Conservation (phyloP, 2,888 invertebrate genomes). For the Tethea ocularis region DNA sequence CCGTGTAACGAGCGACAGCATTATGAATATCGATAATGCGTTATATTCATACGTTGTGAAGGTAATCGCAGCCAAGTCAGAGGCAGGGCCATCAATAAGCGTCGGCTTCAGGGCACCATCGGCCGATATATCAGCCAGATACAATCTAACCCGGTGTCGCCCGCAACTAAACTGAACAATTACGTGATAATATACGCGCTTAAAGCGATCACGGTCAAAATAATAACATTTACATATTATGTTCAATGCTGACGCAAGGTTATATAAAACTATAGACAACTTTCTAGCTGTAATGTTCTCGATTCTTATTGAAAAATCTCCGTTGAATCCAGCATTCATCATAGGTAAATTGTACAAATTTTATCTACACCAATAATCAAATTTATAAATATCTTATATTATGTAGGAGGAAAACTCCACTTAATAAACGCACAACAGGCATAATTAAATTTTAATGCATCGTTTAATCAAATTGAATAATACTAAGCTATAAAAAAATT, state of each 20-base stretch:
- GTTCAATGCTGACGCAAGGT: not conserved
- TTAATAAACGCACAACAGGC: not conserved
- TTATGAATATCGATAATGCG: constrained; percentile 59
- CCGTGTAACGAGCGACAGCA: constrained; percentile 52
- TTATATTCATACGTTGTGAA: constrained; percentile 34
- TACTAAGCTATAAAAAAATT: not conserved
- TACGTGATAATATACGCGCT: constrained; percentile 45
- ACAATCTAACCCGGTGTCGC: constrained; percentile 61
- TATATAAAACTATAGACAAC: not conserved
- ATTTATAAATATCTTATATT: no score
- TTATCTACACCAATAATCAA: not conserved
- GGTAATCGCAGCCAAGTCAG: constrained; percentile 48
- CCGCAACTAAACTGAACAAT: constrained; percentile 67
- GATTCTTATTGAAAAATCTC: no score
- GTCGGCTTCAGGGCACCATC: constrained; percentile 52
- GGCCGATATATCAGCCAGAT: constrained; percentile 69
- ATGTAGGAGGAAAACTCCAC: not conserved
- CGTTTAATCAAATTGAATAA: not conserved
- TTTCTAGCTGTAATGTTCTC: no score
- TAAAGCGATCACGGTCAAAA: constrained; percentile 15
- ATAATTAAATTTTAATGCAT: not conserved
- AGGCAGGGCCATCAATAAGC: constrained; percentile 58
- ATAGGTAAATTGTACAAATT: not conserved
- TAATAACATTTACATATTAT: not conserved
- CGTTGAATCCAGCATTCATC: no score